A percentile compares a stretch with the other conserved stretches of the same genome.
These are phyloP conservation scores for Psammodynastes pulverulentus DNA, from an alignment of 2,113 vertebrate genomes.

Conservation along the genomic window DNA sequence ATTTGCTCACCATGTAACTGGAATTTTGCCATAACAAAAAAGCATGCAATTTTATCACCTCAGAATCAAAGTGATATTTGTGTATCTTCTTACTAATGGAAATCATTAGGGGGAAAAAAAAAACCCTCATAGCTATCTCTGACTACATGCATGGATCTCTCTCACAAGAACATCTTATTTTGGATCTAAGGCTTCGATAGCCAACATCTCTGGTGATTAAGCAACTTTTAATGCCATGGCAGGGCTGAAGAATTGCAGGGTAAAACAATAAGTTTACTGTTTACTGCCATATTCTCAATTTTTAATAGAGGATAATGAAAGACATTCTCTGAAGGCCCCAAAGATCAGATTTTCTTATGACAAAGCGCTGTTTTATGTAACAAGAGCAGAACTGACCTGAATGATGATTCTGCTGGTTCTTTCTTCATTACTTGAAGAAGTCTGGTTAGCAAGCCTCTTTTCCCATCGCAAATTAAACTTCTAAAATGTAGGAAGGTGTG, in stretches of 20 bases:
- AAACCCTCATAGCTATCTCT: background rate
- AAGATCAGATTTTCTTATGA: background rate
- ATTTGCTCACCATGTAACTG: background rate
- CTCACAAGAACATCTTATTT: background rate
- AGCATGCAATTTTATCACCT: background rate
- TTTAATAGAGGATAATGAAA: background rate
- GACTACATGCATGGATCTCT: background rate
- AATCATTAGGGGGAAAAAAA: background rate
- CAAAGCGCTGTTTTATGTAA: background rate
- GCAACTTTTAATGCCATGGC: background rate
- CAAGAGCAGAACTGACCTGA: constrained; percentile 75
- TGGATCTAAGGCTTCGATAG: background rate
- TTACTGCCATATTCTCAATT: background rate
- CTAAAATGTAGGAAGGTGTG: constrained; percentile 59
- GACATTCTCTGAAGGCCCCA: too few species aligned
- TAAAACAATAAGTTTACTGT: background rate
- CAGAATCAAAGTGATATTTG: background rate
- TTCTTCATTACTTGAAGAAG: constrained; percentile 98
- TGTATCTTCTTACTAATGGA: background rate
- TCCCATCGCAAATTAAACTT: constrained; percentile 94
- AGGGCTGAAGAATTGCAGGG: background rate
- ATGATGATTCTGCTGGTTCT: constrained; percentile 94
- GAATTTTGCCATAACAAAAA: background rate
- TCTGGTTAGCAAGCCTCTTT: constrained; percentile 91
- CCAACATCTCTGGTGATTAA: background rate